phyloP scores from a whole-genome alignment of 2,797 vertebrate species.

The Myiotriccus ornatus region DNA sequence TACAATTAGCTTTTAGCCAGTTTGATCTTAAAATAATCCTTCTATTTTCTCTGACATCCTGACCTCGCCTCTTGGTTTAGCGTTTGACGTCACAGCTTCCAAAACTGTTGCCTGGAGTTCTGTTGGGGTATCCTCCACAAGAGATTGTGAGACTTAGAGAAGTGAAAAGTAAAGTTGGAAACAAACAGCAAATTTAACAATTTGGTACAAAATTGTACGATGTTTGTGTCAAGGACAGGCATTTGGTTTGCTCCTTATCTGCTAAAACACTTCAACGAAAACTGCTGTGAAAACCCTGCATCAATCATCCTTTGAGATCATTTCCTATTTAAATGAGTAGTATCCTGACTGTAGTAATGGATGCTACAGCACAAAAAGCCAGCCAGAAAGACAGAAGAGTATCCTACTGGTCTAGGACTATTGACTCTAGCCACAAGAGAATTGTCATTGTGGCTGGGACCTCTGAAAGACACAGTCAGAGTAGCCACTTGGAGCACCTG shows the following conservation, averaged over 20 bases:
- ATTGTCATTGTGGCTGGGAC: background rate
- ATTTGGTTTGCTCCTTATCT: background rate
- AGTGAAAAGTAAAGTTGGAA: background rate
- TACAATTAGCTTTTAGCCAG: conserved; percentile 60
- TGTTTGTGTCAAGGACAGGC: background rate
- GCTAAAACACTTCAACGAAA: background rate
- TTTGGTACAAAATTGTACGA: background rate
- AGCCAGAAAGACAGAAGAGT: background rate
- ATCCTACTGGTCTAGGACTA: background rate
- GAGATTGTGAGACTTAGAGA: background rate
- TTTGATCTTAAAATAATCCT: conserved; percentile 63
- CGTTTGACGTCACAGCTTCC: conserved; percentile 5
- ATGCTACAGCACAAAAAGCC: background rate
- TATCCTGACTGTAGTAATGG: background rate
- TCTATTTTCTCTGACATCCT: conserved; percentile 38
- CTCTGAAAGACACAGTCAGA: background rate
- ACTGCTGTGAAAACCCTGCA: background rate
- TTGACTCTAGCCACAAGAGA: background rate
- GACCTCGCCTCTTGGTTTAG: conserved; percentile 35
- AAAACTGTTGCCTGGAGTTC: background rate
- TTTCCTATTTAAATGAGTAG: background rate
- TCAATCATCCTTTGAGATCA: background rate
- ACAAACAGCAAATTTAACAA: background rate
- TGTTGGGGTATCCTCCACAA: background rate
- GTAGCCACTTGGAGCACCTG: background rate